Evolutionary conservation across 2,797 vertebrate species (phyloP).

Genomic region (Tangara arthus): DNA sequence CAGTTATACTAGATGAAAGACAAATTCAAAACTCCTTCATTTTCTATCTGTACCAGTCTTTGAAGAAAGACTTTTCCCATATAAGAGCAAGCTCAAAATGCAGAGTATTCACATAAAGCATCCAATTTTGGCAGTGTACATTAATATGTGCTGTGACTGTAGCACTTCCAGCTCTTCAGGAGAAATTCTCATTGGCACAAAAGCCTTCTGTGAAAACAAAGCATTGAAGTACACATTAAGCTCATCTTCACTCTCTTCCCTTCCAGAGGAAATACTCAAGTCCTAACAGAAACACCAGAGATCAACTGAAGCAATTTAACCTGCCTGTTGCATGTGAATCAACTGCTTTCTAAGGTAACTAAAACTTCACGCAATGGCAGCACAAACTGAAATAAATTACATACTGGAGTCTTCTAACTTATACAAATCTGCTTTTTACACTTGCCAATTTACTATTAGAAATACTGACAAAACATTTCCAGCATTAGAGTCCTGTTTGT

Average conservation of each 20-base stretch:
- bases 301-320: neutral
- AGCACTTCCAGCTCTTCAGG: neutral
- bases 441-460: neutral
- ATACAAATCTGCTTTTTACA: neutral
- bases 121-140: neutral
- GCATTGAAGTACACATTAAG: neutral
- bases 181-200: neutral
- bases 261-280: neutral
- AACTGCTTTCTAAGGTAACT: neutral
- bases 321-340: neutral
- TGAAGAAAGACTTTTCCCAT: neutral
- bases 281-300: neutral
- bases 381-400: neutral
- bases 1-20: neutral
- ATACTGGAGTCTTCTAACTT: neutral
- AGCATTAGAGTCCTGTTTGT: neutral
- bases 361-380: neutral
- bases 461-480: neutral
- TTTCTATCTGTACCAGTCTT: neutral
- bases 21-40: neutral
- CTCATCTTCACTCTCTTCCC: neutral
- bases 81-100: neutral
- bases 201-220: neutral
- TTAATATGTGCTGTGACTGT: neutral
- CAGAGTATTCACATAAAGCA: neutral